phyloP scores from a whole-genome alignment of 2,797 vertebrate genomes.

The Ctenochaetus hawaiiensis region DNA sequence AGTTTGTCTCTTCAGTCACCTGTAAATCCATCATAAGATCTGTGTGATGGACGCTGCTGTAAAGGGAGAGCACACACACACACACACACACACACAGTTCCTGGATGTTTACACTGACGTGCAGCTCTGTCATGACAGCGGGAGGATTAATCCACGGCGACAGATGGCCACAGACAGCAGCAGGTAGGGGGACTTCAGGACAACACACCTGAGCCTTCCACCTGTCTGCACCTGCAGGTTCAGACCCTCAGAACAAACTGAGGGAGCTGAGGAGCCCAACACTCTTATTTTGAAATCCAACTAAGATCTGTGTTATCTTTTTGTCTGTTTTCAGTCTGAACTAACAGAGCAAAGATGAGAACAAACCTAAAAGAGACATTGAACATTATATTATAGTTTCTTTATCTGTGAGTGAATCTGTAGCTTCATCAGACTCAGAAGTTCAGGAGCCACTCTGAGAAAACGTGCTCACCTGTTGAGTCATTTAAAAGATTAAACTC shows the following conservation, averaged over 20 bases:
- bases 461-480: too few species aligned
- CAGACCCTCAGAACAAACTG: not conserved
- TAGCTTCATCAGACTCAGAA: too few species aligned
- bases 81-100: not conserved
- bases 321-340: not conserved
- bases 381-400: too few species aligned
- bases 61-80: too few species aligned
- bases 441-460: too few species aligned
- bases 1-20: too few species aligned
- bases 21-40: too few species aligned
- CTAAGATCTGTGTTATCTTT: not conserved
- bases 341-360: not conserved
- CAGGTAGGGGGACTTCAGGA: not conserved
- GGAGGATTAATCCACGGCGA: conserved; percentile 52
- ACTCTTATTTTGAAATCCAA: not conserved
- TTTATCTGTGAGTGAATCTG: too few species aligned
- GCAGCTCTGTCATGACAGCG: conserved; percentile 19
- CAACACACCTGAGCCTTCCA: not conserved
- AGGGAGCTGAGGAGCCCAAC: too few species aligned
- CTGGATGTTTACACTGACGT: not conserved
- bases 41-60: too few species aligned
- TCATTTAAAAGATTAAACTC: too few species aligned
- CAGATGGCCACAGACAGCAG: conserved; percentile 54
- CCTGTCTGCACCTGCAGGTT: not conserved
- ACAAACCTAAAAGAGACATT: not conserved